Base-by-base conservation (phyloP, 2,797 vertebrate species). In the Tokudaia tokunoshimensis region DNA sequence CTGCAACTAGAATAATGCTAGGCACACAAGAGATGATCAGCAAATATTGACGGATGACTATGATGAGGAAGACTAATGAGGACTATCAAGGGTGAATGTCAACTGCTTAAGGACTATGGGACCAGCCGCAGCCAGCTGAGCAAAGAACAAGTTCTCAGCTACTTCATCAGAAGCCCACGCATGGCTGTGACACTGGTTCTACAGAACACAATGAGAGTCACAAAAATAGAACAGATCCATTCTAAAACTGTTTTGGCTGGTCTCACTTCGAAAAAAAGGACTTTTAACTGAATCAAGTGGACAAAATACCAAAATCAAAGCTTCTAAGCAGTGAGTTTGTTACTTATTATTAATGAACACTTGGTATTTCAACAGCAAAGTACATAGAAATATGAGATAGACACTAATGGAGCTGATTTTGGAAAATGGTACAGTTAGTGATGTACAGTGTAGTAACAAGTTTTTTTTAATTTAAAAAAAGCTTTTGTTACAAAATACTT, bases 301-400 rank as follows among this genome's bases (percentile, higher is more conserved):
- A 96, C 9, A 94, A 55, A 91, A 94, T 52, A 67, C 70, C 79
- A 96, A 96, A 57, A 90, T 61, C 22, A 63, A 92, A 95, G 89
- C 26, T n/a, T 57, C 37, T 6, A 34, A 92, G 52, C 57, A 89
- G 72, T 24, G 70, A 87, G 19, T 61, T 44, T 78, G 29, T 57
- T 84, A 92, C 74, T 93, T 91, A 65, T 61, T 87, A 95, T 72
- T 83, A 91, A 86, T 24, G 34, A 96, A 70, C 44, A 94, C 9
- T 26, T 80, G 24, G 80, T 86, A 90, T 94, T 52, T 76, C 57
- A 89, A 91, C 3, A 90, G 90, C 92, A 94, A 96, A 94, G 24
- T 55, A 92, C 65, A 95, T 0, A 96, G 47, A 94, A 91, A 81
- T 67, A 50, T 19, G 50, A 44, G 15, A 87, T 80, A 29, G 26